phyloP scores from a whole-genome alignment of 2,888 invertebrate species.

The Congeria kusceri region DNA sequence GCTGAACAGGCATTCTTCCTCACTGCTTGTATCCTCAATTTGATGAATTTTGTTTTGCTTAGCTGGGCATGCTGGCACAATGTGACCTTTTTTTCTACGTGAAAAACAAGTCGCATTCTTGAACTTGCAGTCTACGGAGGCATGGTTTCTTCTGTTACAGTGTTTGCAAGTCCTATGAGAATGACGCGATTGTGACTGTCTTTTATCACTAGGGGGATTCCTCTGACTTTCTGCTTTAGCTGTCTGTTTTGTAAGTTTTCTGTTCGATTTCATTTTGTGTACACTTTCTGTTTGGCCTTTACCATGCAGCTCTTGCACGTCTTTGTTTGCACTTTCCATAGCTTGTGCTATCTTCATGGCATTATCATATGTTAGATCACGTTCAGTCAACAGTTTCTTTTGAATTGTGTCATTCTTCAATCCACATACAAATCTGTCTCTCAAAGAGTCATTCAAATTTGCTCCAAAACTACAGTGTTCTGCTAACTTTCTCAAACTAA shows the following conservation, averaged over 20 bases:
- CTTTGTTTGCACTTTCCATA: conserved; percentile 48
- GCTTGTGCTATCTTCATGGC: conserved; percentile 37
- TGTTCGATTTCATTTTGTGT: not conserved
- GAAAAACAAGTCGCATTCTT: conserved; percentile 28
- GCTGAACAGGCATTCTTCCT: not conserved
- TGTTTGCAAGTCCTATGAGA: not conserved
- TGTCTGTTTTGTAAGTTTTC: not conserved
- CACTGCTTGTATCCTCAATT: not conserved
- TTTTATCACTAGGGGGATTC: no score
- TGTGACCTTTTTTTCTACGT: conserved; percentile 25
- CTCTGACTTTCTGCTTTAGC: not conserved
- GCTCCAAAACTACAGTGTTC: conserved; percentile 59
- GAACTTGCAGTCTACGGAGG: conserved; percentile 18
- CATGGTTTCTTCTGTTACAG: not conserved
- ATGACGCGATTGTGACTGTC: not conserved
- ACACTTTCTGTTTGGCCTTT: conserved; percentile 4
- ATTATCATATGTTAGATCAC: conserved; percentile 46
- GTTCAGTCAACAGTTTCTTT: conserved; percentile 43
- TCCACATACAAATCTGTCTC: conserved; percentile 62
- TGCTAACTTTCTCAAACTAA: conserved; percentile 33
- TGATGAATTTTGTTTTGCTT: not conserved
- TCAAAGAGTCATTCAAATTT: conserved; percentile 42
- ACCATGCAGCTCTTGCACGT: conserved; percentile 27
- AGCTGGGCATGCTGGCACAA: conserved; percentile 17
- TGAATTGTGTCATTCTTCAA: conserved; percentile 46